phyloP scores from a whole-genome alignment of 1,140 invertebrate species.

The Proales similis region DNA sequence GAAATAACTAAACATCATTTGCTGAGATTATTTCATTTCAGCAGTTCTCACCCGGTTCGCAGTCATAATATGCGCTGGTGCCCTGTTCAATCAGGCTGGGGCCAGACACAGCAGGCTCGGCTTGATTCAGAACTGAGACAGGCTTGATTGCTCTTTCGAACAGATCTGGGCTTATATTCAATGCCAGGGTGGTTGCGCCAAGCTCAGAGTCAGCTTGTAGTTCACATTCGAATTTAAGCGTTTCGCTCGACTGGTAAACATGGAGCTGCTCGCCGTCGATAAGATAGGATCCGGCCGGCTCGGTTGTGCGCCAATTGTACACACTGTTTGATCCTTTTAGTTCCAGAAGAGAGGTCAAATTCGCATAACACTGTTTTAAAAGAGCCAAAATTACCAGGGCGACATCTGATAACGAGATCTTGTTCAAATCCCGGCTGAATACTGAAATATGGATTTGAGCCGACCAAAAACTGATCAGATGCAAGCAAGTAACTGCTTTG shows the following conservation, averaged over 20 bases:
- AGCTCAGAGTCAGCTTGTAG: constrained; percentile 3
- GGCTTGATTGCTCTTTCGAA: constrained; percentile 5
- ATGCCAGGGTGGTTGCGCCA: constrained; percentile 3
- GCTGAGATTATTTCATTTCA: constrained; percentile 9
- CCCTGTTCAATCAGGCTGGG: too few species aligned
- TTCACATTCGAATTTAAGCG: constrained; percentile 11
- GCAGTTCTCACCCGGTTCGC: constrained; percentile 37
- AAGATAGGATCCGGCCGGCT: background rate
- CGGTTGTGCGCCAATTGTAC: background rate
- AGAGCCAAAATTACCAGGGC: constrained; percentile 35
- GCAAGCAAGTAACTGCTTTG: constrained; percentile 20
- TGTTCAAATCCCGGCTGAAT: constrained; percentile 9
- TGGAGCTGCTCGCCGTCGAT: constrained; percentile 18
- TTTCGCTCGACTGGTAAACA: constrained; percentile 3
- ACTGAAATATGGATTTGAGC: constrained; percentile 23
- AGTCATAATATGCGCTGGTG: background rate
- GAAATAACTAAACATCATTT: too few species aligned
- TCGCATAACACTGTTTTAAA: too few species aligned
- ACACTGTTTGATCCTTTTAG: constrained; percentile 21
- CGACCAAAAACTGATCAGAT: constrained; percentile 12
- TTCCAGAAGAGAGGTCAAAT: too few species aligned
- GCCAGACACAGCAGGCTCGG: too few species aligned
- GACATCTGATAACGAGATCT: constrained; percentile 22
- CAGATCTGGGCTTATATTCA: constrained; percentile 9
- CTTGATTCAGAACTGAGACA: constrained; percentile 16